These are phyloP conservation scores for Caenorhabditis zanzibari DNA, from an alignment of 2,888 invertebrate genomes.

Conservation along the genomic window DNA sequence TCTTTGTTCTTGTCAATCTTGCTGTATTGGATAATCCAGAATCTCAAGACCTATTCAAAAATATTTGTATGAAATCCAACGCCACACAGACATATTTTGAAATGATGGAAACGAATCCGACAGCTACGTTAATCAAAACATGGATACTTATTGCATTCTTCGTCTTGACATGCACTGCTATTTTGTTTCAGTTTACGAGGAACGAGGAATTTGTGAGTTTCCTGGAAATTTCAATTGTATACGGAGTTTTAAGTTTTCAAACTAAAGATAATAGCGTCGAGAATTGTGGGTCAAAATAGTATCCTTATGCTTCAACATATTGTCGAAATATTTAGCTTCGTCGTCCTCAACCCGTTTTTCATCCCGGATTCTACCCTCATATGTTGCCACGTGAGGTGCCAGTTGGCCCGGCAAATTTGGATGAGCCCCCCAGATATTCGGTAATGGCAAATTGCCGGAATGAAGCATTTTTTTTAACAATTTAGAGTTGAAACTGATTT, in stretches of 20 bases:
- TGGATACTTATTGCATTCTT: slow-evolving; percentile 7
- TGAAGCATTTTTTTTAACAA: too few species aligned
- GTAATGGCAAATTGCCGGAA: too few species aligned
- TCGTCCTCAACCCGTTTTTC: neutral
- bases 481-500: neutral
- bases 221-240: too few species aligned
- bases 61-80: neutral
- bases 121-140: slow-evolving; percentile 13
- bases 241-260: too few species aligned
- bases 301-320: too few species aligned
- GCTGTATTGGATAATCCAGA: neutral
- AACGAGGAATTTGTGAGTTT: slow-evolving; percentile 40
- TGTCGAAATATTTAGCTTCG: slow-evolving; percentile 7
- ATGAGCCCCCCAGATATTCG: slow-evolving; percentile 58
- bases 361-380: slow-evolving; percentile 10
- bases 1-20: slow-evolving; percentile 7
- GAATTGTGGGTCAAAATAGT: too few species aligned
- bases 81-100: neutral
- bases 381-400: slow-evolving; percentile 22
- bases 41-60: neutral
- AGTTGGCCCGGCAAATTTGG: slow-evolving; percentile 34
- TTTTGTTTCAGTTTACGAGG: slow-evolving; percentile 23
- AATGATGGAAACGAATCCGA: neutral
- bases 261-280: too few species aligned
- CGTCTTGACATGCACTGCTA: slow-evolving; percentile 5